Conservation (phyloP, 2,113 vertebrate genomes). For the Neopipo cinnamomea region DNA sequence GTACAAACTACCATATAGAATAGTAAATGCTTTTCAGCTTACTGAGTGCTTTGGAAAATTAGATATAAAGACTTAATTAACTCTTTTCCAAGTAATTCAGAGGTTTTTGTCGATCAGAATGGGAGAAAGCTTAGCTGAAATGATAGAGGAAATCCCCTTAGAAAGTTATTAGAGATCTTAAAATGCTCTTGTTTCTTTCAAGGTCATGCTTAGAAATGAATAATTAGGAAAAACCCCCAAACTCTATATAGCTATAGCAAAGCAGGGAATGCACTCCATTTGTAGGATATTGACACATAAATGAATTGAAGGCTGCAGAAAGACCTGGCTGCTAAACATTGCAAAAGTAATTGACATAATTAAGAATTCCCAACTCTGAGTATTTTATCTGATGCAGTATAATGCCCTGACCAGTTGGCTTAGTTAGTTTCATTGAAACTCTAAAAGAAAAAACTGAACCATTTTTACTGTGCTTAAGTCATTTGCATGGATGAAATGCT, state of each 20-base stretch:
- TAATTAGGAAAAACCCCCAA: neutral
- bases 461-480: neutral
- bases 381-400: neutral
- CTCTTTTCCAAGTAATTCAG: neutral
- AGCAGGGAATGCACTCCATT: neutral
- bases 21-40: neutral
- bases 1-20: neutral
- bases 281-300: neutral
- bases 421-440: neutral
- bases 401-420: neutral
- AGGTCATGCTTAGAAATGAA: neutral
- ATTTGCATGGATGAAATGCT: neutral
- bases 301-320: neutral
- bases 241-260: neutral
- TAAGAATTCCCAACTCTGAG: neutral
- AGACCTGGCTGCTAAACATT: neutral
- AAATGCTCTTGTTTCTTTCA: neutral
- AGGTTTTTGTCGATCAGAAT: neutral
- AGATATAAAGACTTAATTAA: neutral
- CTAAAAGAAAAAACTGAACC: neutral
- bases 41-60: neutral
- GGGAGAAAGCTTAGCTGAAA: neutral
- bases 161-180: neutral
- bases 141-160: neutral
- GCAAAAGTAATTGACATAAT: neutral